A percentile compares a stretch with the other conserved stretches of the same genome.
These are phyloP conservation scores for Quadroppia sp. DNA, from an alignment of 2,888 invertebrate genomes.

Conservation along the genomic window DNA sequence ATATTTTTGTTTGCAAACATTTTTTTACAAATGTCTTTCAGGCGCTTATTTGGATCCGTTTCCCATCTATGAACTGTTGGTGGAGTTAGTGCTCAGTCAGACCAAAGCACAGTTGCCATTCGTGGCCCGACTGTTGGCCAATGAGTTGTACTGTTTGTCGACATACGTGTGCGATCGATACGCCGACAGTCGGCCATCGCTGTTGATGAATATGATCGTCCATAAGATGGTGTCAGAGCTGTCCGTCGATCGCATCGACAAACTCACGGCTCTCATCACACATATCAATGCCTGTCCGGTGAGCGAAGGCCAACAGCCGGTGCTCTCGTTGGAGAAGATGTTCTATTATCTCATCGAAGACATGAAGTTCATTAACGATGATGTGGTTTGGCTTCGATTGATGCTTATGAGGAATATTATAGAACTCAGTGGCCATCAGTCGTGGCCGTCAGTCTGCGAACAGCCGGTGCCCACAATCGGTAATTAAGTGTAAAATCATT, in stretches of 20 bases:
- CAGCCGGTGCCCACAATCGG: slow-evolving; percentile 6
- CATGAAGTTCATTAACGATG: background rate
- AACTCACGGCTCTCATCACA: background rate
- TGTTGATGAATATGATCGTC: background rate
- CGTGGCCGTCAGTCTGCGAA: background rate
- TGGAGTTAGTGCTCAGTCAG: slow-evolving; percentile 1
- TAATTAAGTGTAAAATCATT: slow-evolving; percentile 25
- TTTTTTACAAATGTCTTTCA: background rate
- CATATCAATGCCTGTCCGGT: background rate
- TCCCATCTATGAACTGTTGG: background rate
- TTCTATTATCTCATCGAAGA: background rate
- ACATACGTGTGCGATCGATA: background rate
- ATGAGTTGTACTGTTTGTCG: background rate
- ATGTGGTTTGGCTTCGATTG: background rate
- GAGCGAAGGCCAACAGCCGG: background rate
- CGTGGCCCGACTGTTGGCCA: background rate
- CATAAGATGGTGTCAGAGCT: background rate
- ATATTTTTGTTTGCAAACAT: background rate
- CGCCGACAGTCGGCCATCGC: background rate
- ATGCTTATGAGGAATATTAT: background rate
- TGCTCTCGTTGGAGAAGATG: background rate
- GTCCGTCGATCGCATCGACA: background rate
- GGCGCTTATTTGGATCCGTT: slow-evolving; percentile 10
- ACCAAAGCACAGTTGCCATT: background rate
- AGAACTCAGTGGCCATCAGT: slow-evolving; percentile 13